phyloP scores from a whole-genome alignment of 2,797 vertebrate genomes.

The Sebastes cheni region DNA sequence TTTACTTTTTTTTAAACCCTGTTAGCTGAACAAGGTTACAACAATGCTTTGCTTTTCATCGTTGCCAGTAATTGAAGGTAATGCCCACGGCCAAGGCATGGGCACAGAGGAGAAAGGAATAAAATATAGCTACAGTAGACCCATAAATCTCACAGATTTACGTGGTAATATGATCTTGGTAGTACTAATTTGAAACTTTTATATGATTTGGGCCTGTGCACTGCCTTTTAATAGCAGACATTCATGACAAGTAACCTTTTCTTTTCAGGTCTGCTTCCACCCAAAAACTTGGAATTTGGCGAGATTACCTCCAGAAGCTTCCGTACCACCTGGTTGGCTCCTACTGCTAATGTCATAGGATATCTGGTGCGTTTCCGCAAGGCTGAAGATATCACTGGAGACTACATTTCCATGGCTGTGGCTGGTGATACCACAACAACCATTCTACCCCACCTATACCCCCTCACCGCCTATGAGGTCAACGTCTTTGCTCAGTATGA shows the following conservation, averaged over 20 bases:
- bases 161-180: background rate
- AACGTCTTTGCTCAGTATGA: conserved; percentile 94
- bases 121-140: background rate
- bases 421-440: conserved; percentile 84
- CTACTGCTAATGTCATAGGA: conserved; percentile 82
- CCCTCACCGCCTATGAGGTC: conserved; percentile 92
- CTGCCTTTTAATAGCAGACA: background rate
- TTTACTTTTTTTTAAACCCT: background rate
- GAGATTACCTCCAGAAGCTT: conserved; percentile 94
- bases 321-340: conserved; percentile 89
- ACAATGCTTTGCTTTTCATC: background rate
- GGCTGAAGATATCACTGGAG: conserved; percentile 81
- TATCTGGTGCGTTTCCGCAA: conserved; percentile 93
- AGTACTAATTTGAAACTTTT: background rate
- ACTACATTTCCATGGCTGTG: conserved; percentile 88
- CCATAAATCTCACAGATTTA: background rate
- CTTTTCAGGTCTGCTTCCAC: conserved; percentile 86
- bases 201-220: background rate
- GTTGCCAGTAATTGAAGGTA: background rate
- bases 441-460: conserved; percentile 87
- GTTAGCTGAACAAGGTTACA: conserved; percentile 13
- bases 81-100: background rate
- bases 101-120: background rate
- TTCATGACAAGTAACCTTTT: conserved; percentile 7
- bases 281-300: conserved; percentile 88